Evolutionary conservation across 2,797 vertebrate genomes (phyloP).

Genomic region (Gallinago stenura): DNA sequence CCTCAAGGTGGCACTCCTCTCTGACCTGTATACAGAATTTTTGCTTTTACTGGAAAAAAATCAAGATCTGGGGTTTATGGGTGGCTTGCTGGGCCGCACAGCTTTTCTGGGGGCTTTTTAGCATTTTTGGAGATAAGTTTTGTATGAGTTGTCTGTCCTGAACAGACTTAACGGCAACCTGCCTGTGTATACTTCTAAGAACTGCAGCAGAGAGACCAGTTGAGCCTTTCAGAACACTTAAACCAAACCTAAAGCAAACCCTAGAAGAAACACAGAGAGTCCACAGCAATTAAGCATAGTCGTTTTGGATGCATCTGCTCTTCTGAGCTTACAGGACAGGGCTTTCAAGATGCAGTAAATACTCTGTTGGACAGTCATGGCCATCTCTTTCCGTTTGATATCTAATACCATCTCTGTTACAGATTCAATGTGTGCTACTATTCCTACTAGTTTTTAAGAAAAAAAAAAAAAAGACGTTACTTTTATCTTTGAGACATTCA

Average conservation of each 20-base stretch:
- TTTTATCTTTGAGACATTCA: background rate
- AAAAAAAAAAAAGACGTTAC: background rate
- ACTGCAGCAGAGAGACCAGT: background rate
- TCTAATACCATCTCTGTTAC: background rate
- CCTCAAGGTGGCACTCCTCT: background rate
- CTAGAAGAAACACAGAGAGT: background rate
- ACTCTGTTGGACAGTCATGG: background rate
- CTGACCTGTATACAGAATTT: background rate
- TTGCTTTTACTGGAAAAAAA: background rate
- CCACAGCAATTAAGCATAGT: background rate
- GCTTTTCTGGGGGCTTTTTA: background rate
- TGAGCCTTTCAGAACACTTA: background rate
- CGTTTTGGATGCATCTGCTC: background rate
- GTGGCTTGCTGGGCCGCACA: background rate
- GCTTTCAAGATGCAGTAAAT: background rate
- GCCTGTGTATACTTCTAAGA: background rate
- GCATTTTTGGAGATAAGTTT: background rate
- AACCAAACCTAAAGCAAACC: background rate
- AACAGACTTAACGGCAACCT: background rate
- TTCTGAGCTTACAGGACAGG: background rate
- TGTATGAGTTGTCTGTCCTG: background rate
- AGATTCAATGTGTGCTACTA: background rate
- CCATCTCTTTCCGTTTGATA: background rate
- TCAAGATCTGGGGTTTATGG: background rate
- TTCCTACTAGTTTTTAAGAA: background rate